phyloP scores from a whole-genome alignment of 1,140 invertebrate species.

The Leptinotarsa texana region DNA sequence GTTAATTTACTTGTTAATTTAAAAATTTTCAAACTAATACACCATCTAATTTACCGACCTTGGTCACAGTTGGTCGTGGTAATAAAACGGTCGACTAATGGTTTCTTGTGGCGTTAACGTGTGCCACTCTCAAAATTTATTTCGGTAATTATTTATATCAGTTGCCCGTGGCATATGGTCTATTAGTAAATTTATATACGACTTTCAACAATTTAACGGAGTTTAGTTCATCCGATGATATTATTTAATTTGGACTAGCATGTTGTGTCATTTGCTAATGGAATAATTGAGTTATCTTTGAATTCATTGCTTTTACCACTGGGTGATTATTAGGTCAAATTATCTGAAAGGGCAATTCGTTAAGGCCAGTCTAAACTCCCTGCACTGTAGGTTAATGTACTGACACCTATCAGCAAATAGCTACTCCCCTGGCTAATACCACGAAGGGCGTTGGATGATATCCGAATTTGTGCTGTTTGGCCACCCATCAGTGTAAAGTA shows the following conservation, averaged over 20 bases:
- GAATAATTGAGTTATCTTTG: neutral
- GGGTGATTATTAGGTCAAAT: too few species aligned
- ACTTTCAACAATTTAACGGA: conserved; percentile 6
- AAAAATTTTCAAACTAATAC: neutral
- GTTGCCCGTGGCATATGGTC: conserved; percentile 17
- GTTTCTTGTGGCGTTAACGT: conserved; percentile 10
- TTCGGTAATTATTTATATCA: conserved; percentile 19
- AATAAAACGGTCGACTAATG: conserved; percentile 5
- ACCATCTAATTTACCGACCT: conserved; percentile 7
- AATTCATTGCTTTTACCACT: neutral
- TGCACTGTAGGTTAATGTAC: too few species aligned
- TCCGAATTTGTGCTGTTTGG: too few species aligned
- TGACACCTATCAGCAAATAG: too few species aligned
- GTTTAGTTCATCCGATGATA: neutral
- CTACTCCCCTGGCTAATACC: too few species aligned
- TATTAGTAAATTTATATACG: conserved; percentile 15
- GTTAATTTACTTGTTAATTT: conserved; percentile 10
- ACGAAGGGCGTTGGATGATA: too few species aligned
- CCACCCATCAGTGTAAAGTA: too few species aligned
- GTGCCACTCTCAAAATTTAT: neutral
- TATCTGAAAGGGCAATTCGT: too few species aligned
- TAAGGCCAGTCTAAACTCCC: too few species aligned
- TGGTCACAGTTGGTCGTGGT: conserved; percentile 10
- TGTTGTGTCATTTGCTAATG: conserved; percentile 1
- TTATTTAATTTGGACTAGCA: neutral